phyloP scores from a whole-genome alignment of 2,888 invertebrate genomes.

The Nephrotoma appendiculata region DNA sequence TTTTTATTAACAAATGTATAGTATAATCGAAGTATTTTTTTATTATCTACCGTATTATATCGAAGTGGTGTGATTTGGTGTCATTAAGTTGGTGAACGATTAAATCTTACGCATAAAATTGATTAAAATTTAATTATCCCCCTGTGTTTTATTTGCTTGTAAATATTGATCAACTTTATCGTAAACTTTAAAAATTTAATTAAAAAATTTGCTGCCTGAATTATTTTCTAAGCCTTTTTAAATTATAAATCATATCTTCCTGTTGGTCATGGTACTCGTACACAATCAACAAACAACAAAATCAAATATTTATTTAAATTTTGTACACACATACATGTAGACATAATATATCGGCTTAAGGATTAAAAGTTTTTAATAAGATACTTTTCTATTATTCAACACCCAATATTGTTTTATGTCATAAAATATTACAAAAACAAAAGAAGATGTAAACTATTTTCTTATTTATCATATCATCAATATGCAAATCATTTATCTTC shows the following conservation, averaged over 20 bases:
- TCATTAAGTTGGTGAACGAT: not conserved
- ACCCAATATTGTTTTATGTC: not conserved
- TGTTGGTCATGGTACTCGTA: not conserved
- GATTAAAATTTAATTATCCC: not conserved
- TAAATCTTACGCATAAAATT: not conserved
- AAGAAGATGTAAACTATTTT: not conserved
- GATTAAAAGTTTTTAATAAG: not conserved
- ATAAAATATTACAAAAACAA: not conserved
- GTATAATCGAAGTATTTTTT: not conserved
- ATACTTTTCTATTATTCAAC: not conserved
- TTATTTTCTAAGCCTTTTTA: not conserved
- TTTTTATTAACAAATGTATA: not conserved
- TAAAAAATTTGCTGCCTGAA: not conserved
- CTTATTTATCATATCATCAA: not conserved
- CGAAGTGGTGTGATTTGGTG: not conserved
- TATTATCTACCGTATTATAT: not conserved
- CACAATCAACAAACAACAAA: not conserved
- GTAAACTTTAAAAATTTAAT: not conserved
- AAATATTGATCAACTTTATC: not conserved
- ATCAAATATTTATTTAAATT: not conserved
- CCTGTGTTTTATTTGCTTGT: not conserved
- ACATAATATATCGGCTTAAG: not conserved
- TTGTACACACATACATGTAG: not conserved
- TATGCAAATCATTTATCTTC: not conserved
- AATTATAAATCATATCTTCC: not conserved